Percentiles rank a stretch among this genome's conserved stretches.
Evolutionary conservation across 2,888 invertebrate genomes (phyloP).

Genomic region (Sinopyrophorus schimmeli): DNA sequence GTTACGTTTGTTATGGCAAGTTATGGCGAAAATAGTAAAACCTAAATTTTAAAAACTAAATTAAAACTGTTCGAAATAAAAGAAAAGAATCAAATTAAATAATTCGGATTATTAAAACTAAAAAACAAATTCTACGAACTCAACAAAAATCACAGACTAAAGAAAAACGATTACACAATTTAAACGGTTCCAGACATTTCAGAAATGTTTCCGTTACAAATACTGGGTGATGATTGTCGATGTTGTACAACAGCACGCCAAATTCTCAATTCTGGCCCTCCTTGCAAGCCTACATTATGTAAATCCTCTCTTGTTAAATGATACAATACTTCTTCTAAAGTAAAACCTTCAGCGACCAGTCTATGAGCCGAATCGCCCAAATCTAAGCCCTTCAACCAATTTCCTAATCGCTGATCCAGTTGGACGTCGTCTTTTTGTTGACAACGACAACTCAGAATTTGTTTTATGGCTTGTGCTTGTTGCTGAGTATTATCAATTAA

Average conservation of each 20-base stretch:
- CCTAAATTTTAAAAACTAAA: too few relatives aligned
- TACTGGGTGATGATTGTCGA: slow-evolving; percentile 46
- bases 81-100: not conserved
- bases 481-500: slow-evolving; percentile 43
- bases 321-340: slow-evolving; percentile 76
- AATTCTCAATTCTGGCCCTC: slow-evolving; percentile 80
- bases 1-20: too few relatives aligned
- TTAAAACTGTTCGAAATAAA: too few relatives aligned
- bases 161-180: slow-evolving; percentile 5
- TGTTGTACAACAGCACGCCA: slow-evolving; percentile 80
- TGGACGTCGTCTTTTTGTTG: slow-evolving; percentile 49
- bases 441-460: slow-evolving; percentile 45
- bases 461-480: slow-evolving; percentile 40
- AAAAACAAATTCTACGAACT: slow-evolving; percentile 15
- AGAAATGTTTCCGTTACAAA: slow-evolving; percentile 20
- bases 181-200: slow-evolving; percentile 23
- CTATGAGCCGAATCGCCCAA: slow-evolving; percentile 70
- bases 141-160: slow-evolving; percentile 22
- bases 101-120: slow-evolving; percentile 1
- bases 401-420: slow-evolving; percentile 63
- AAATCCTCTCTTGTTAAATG: slow-evolving; percentile 84
- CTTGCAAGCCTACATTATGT: slow-evolving; percentile 74
- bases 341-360: slow-evolving; percentile 75
- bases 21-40: too few relatives aligned
- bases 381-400: slow-evolving; percentile 73